These are phyloP conservation scores for Orcinus orca DNA, from an alignment of 2,113 vertebrate genomes.

Conservation along the genomic window DNA sequence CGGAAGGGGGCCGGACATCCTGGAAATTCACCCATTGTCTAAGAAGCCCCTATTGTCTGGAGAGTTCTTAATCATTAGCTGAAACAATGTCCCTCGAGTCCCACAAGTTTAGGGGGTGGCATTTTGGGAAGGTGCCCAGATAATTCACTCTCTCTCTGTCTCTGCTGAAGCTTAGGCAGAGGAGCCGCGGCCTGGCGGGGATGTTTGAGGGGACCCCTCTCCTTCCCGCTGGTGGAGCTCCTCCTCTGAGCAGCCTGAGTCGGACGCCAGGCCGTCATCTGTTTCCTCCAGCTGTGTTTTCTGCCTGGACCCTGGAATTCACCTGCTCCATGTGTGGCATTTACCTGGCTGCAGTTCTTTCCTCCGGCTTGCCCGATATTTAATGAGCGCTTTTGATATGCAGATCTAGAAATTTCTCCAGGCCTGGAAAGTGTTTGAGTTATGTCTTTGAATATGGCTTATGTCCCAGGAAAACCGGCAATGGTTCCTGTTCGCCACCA, in stretches of 20 bases:
- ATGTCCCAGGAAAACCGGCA: accelerated
- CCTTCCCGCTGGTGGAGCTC: too few species aligned
- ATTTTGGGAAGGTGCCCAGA: background rate
- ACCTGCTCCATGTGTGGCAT: accelerated
- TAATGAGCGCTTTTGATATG: background rate
- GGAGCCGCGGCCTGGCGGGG: background rate
- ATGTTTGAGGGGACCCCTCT: accelerated
- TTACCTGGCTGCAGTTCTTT: accelerated
- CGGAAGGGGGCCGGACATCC: too few species aligned
- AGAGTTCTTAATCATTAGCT: too few species aligned
- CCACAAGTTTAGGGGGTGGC: background rate
- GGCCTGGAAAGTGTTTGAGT: background rate
- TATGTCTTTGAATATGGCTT: background rate
- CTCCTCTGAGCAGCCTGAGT: too few species aligned
- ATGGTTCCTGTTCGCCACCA: accelerated
- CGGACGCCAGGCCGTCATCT: background rate
- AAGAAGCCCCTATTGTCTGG: too few species aligned
- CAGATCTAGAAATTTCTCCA: accelerated
- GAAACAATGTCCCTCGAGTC: too few species aligned
- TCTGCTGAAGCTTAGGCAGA: background rate
- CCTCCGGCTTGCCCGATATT: accelerated
- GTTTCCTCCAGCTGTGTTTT: accelerated
- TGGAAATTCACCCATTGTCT: too few species aligned
- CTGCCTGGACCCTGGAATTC: background rate
- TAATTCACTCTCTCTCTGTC: too few species aligned